phyloP scores from a whole-genome alignment of 2,797 vertebrate genomes.

The Urophycis tenuis region DNA sequence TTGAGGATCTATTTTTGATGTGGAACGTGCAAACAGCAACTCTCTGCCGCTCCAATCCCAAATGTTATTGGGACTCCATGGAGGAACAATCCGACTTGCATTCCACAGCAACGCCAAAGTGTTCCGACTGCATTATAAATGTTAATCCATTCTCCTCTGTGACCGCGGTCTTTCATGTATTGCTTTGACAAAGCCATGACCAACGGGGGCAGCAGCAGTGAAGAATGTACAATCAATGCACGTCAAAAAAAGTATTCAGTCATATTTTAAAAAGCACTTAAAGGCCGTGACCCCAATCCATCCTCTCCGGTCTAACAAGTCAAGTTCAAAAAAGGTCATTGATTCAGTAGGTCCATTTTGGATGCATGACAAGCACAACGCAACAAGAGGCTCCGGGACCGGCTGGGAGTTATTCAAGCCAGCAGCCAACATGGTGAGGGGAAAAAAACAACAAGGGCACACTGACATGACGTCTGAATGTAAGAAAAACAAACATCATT shows the following conservation, averaged over 20 bases:
- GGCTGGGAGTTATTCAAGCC: constrained; percentile 30
- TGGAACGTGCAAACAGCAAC: not conserved
- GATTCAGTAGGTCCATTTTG: constrained; percentile 19
- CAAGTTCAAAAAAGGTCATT: constrained; percentile 34
- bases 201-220: constrained; percentile 1
- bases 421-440: constrained; percentile 37
- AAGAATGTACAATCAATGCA: constrained; percentile 17
- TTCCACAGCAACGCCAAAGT: not conserved
- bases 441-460: constrained; percentile 13
- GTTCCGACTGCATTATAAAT: not conserved
- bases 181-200: constrained; percentile 5
- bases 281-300: constrained; percentile 8
- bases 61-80: not conserved
- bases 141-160: constrained; percentile 7
- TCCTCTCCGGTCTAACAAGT: constrained; percentile 18
- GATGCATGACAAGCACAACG: constrained; percentile 4
- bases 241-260: constrained; percentile 16
- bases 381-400: not conserved
- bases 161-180: constrained; percentile 4
- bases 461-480: not conserved
- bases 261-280: constrained; percentile 14
- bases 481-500: not conserved
- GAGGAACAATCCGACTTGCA: not conserved
- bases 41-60: not conserved
- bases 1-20: constrained; percentile 9